phyloP scores from a whole-genome alignment of 2,113 vertebrate genomes.

The Grallaria varia region DNA sequence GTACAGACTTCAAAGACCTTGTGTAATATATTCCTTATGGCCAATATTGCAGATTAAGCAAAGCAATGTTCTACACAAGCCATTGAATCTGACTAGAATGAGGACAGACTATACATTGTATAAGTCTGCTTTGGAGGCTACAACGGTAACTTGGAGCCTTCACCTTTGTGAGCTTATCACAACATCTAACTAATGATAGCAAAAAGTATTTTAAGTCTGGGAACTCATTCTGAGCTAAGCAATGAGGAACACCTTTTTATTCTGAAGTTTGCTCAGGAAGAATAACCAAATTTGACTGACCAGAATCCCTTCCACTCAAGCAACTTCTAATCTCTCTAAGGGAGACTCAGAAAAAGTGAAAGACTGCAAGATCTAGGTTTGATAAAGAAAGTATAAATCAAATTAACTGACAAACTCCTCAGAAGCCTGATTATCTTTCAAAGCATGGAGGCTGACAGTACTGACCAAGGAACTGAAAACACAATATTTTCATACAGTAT shows the following conservation, averaged over 20 bases:
- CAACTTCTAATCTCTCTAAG: neutral
- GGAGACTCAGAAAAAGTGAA: neutral
- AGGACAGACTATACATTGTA: neutral
- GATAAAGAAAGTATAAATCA: neutral
- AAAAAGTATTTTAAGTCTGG: neutral
- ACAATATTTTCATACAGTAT: neutral
- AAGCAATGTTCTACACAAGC: constrained; percentile 18
- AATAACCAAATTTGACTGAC: neutral
- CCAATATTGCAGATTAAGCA: constrained; percentile 53
- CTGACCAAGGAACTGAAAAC: neutral
- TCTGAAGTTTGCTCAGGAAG: neutral
- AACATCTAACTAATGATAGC: neutral
- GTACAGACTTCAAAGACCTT: constrained; percentile 60
- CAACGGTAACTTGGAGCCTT: neutral
- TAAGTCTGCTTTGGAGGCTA: neutral
- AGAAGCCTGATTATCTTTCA: neutral
- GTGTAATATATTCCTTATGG: constrained; percentile 63
- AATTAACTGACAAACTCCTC: neutral
- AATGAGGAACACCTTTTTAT: neutral
- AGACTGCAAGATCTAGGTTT: neutral
- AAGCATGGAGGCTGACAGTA: neutral
- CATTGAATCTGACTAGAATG: neutral
- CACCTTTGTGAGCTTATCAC: neutral
- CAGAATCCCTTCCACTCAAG: neutral
- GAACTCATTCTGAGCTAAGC: neutral